A percentile compares a stretch with the other conserved stretches of the same genome.
Evolutionary conservation across 2,113 vertebrate species (phyloP).

Genomic region (Mastomys natalensis): DNA sequence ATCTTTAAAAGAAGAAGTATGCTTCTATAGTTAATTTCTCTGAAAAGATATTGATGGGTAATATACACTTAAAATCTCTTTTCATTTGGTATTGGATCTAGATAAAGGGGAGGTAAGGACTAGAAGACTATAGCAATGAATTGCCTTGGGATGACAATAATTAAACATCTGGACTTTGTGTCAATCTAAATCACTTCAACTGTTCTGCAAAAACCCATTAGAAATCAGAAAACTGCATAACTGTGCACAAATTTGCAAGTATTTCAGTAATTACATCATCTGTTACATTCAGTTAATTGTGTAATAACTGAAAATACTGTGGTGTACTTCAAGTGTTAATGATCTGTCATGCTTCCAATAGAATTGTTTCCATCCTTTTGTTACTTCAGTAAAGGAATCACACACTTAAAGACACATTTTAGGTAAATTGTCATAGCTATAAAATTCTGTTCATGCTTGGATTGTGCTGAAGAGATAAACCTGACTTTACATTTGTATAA

Average conservation of each 20-base stretch:
- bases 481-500: slow-evolving; percentile 54
- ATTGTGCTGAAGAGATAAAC: slow-evolving; percentile 36
- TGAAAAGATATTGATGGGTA: not conserved
- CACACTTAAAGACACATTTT: slow-evolving; percentile 56
- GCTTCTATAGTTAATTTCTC: not conserved
- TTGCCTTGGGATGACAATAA: slow-evolving; percentile 25
- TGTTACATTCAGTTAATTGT: not conserved
- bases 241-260: not conserved
- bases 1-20: not conserved
- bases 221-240: not conserved
- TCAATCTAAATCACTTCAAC: slow-evolving; percentile 35
- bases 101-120: not conserved
- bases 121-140: not conserved
- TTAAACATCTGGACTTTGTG: slow-evolving; percentile 25
- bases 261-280: not conserved
- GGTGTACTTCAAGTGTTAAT: not conserved
- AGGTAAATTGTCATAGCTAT: slow-evolving; percentile 58
- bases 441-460: slow-evolving; percentile 59
- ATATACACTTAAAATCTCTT: not conserved
- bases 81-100: slow-evolving; percentile 4
- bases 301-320: slow-evolving; percentile 15
- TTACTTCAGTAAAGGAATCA: not conserved
- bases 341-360: fast-evolving
- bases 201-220: slow-evolving; percentile 18
- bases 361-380: not conserved